These are phyloP conservation scores for Grallaria varia DNA, from an alignment of 2,113 vertebrate genomes.

Conservation along the genomic window DNA sequence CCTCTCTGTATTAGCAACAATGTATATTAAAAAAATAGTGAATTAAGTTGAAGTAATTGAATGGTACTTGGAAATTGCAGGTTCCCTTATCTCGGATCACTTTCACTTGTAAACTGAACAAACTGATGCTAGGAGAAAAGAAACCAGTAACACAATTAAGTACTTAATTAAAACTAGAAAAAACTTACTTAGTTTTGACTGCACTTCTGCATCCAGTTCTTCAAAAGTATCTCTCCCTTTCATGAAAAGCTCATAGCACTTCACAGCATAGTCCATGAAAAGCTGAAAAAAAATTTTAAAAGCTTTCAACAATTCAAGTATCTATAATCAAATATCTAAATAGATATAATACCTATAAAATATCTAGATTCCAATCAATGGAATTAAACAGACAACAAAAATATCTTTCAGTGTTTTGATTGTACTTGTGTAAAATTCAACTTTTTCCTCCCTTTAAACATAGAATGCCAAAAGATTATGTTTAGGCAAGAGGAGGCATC, in stretches of 20 bases:
- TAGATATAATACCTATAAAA: background rate
- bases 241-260: constrained; percentile 91
- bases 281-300: constrained; percentile 73
- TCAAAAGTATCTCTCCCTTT: constrained; percentile 87
- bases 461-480: background rate
- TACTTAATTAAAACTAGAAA: background rate
- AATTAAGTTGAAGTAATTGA: background rate
- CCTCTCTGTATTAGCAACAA: background rate
- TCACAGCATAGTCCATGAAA: constrained; percentile 83
- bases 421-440: background rate
- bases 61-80: background rate
- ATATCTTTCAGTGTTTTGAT: background rate
- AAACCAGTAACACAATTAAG: background rate
- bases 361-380: background rate
- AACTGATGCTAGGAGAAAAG: background rate
- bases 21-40: background rate
- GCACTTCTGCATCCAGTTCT: constrained; percentile 79
- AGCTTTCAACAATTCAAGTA: background rate
- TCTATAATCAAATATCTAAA: no score
- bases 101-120: background rate
- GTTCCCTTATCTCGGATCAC: background rate
- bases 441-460: background rate
- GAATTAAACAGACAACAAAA: background rate
- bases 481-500: background rate
- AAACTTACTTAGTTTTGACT: constrained; percentile 85